These are phyloP conservation scores for Coracopsis vasa DNA, from an alignment of 2,113 vertebrate genomes.

Conservation along the genomic window DNA sequence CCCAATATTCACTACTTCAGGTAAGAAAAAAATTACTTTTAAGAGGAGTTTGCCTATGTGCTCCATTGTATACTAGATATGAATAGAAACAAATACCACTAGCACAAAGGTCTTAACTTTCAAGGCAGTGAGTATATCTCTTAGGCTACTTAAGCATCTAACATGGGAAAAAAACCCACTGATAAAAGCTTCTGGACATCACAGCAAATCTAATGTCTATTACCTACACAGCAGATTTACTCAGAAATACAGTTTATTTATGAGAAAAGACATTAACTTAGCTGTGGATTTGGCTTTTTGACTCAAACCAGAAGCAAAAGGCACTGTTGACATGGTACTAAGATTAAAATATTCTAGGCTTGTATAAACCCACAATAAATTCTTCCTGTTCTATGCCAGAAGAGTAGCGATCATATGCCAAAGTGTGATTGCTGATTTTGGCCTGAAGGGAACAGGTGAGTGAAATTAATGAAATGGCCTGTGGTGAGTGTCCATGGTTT, in stretches of 20 bases:
- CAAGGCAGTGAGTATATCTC: neutral
- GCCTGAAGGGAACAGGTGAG: neutral
- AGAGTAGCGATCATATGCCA: neutral
- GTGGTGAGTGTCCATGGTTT: neutral
- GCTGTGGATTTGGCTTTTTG: neutral
- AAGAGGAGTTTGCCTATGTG: neutral
- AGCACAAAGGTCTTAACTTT: neutral
- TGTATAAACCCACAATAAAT: neutral
- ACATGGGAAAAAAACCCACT: neutral
- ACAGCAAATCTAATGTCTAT: neutral
- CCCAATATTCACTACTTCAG: neutral
- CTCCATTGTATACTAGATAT: neutral
- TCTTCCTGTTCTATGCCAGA: neutral
- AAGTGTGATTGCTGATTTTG: neutral
- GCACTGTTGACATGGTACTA: neutral
- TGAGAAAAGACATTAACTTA: neutral
- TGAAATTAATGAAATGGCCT: neutral
- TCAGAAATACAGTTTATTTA: neutral
- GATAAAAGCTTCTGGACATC: neutral
- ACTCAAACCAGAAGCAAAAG: constrained; percentile 5
- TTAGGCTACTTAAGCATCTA: neutral
- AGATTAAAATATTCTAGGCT: neutral
- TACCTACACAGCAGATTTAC: neutral
- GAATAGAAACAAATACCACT: neutral
- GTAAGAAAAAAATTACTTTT: neutral